A percentile compares a stretch with the other conserved stretches of the same genome.
Evolutionary conservation across 2,888 invertebrate genomes (phyloP).

Genomic region (Sinotaia quadrata): DNA sequence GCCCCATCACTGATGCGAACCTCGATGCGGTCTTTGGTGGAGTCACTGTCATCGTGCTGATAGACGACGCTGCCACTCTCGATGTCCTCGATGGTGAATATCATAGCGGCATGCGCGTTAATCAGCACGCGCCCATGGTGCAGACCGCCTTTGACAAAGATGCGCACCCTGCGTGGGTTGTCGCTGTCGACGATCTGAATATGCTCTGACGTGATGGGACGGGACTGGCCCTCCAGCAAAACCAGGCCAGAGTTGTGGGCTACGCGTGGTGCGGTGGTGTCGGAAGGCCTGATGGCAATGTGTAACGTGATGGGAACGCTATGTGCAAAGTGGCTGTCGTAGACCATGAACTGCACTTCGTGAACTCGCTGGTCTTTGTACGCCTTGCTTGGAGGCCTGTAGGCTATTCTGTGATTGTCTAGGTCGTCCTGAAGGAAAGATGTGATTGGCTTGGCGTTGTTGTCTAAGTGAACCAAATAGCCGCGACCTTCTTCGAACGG

Average conservation of each 20-base stretch:
- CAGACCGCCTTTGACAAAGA: conserved; percentile 67
- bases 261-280: conserved; percentile 65
- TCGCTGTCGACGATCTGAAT: conserved; percentile 65
- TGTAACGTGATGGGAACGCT: conserved; percentile 68
- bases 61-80: conserved; percentile 62
- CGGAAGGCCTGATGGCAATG: conserved; percentile 67
- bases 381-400: conserved; percentile 63
- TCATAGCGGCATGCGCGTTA: conserved; percentile 55
- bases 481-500: conserved; percentile 60
- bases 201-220: conserved; percentile 58
- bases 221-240: conserved; percentile 68
- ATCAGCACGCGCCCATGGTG: conserved; percentile 65
- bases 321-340: conserved; percentile 66
- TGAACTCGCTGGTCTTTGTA: conserved; percentile 62
- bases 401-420: conserved; percentile 68
- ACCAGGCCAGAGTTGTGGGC: conserved; percentile 65
- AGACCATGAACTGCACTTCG: conserved; percentile 66
- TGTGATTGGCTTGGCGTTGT: conserved; percentile 64
- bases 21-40: conserved; percentile 64
- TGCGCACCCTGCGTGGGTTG: conserved; percentile 61
- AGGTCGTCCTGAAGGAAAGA: conserved; percentile 70
- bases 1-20: conserved; percentile 67
- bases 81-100: conserved; percentile 65
- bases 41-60: conserved; percentile 66
- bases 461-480: conserved; percentile 66